phyloP scores from a whole-genome alignment of 1,140 invertebrate species.

The Psix sp. region DNA sequence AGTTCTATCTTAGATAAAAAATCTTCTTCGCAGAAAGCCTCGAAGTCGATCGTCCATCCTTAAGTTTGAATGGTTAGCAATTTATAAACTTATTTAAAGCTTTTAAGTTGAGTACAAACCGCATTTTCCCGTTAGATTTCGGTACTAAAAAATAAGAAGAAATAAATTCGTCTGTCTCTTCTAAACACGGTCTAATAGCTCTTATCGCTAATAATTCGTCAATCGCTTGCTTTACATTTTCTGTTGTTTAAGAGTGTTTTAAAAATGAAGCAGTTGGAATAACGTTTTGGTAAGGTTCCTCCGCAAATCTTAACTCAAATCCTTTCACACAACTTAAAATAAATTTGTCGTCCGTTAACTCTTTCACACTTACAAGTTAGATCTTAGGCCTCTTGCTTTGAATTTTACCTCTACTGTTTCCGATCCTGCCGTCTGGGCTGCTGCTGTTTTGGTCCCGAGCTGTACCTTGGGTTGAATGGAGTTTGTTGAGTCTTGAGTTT shows the following conservation, averaged over 20 bases:
- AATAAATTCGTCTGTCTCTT: conserved; percentile 1
- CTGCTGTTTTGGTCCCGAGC: too few relatives aligned
- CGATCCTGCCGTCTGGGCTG: too few relatives aligned
- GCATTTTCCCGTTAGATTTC: conserved; percentile 23
- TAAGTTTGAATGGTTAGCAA: conserved; percentile 59
- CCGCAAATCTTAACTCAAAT: conserved; percentile 2
- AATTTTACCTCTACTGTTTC: too few relatives aligned
- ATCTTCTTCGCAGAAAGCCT: conserved; percentile 31
- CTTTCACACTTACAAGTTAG: too few relatives aligned
- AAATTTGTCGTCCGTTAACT: too few relatives aligned
- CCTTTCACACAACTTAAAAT: too few relatives aligned
- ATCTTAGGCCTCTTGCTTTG: too few relatives aligned
- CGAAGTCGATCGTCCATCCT: conserved; percentile 55
- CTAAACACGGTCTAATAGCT: conserved; percentile 1
- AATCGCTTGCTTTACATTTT: conserved; percentile 1
- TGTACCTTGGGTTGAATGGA: too few relatives aligned
- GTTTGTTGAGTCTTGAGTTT: too few relatives aligned
- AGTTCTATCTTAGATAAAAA: conserved; percentile 30
- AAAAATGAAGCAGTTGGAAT: background rate
- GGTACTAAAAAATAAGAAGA: conserved; percentile 14
- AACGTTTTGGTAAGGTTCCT: background rate
- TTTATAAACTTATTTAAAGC: conserved; percentile 58
- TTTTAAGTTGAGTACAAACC: too few relatives aligned
- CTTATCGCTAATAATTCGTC: background rate
- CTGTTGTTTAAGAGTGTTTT: background rate